A percentile compares a stretch with the other conserved stretches of the same genome.
These are phyloP conservation scores for Sinella curviseta DNA, from an alignment of 1,140 invertebrate species.

Conservation along the genomic window DNA sequence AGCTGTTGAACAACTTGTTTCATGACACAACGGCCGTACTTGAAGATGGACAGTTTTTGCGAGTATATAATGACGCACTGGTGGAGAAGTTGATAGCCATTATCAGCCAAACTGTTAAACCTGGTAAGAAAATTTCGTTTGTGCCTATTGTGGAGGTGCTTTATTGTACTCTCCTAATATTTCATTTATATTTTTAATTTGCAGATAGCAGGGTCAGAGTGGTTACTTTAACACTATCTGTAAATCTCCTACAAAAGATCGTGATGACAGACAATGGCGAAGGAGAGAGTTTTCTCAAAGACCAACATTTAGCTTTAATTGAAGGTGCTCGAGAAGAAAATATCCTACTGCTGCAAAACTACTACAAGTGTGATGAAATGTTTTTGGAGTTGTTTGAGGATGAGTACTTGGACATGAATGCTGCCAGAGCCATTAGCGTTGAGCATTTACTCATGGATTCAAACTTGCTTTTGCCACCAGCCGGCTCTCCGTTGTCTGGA, in stretches of 20 bases:
- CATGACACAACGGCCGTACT: slow-evolving; percentile 39
- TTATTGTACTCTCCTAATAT: not conserved
- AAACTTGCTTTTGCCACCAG: slow-evolving; percentile 91
- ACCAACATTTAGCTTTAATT: slow-evolving; percentile 68
- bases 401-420: slow-evolving; percentile 89
- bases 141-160: not conserved
- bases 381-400: slow-evolving; percentile 99
- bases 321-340: slow-evolving; percentile 82
- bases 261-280: slow-evolving; percentile 55
- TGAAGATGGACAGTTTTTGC: slow-evolving; percentile 43
- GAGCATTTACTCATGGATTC: slow-evolving; percentile 94
- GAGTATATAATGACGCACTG: slow-evolving; percentile 70
- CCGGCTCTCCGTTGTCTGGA: slow-evolving; percentile 93
- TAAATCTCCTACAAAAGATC: slow-evolving; percentile 71
- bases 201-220: slow-evolving; percentile 75
- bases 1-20: slow-evolving; percentile 67
- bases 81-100: slow-evolving; percentile 79
- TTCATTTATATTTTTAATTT: slow-evolving; percentile 45
- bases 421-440: slow-evolving; percentile 76
- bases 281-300: slow-evolving; percentile 58
- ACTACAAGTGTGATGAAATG: slow-evolving; percentile 97
- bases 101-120: slow-evolving; percentile 68
- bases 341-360: slow-evolving; percentile 81
- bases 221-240: slow-evolving; percentile 85
- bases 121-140: slow-evolving; percentile 38